Base-by-base conservation (phyloP, 1,140 invertebrate species). In the Dolichoris vasculosae region DNA sequence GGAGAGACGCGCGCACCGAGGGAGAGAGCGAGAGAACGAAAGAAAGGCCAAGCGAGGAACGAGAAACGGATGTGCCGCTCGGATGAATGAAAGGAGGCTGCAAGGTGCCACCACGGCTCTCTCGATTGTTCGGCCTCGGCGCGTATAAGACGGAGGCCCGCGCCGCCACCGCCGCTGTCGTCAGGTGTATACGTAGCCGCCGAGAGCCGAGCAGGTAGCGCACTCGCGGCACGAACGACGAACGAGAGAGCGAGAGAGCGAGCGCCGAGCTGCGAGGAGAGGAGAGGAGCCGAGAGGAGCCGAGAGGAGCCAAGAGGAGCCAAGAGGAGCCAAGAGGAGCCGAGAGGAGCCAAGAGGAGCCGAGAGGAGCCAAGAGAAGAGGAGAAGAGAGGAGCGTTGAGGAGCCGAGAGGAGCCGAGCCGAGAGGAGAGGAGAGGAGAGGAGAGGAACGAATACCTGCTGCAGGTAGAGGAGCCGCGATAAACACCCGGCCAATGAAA, bases 21-120 rank as follows among this genome's bases (percentile, higher is more conserved):
- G 43, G 64, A 48, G 17, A 76, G 32, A 59, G 46, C 17, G 80
- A 48, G 59, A 51, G 43, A n/a, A 26, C 59, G 40, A 63, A n/a
- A 9, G 67, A 64, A n/a, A 69, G 69, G 26, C 63, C 48, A 71
- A 86, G 84, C 20, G 63, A 48, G 79, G 38, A 73, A 86, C 73
- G 71, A 73, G 64, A 73, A 85, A 86, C 88, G 87, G 84, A 87
- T 82, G 82, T 79, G 77, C 83, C 51, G 78, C 51, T 85, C 84
- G 59, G 51, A 85, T 85, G 84, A 85, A 85, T 85, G 84, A 85
- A 85, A 73, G 64, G 73, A 80, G 78, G 78, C 82, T 80, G 84
- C 84, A 80, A 85, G 84, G 77, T 85, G 78, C 78, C 63, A 84
- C 63, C 51, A 71, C 77, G 63, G 84, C 64, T 80, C 78, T 80